These are phyloP conservation scores for Eupristina koningsbergeri DNA, from an alignment of 1,140 invertebrate species.

Conservation along the genomic window DNA sequence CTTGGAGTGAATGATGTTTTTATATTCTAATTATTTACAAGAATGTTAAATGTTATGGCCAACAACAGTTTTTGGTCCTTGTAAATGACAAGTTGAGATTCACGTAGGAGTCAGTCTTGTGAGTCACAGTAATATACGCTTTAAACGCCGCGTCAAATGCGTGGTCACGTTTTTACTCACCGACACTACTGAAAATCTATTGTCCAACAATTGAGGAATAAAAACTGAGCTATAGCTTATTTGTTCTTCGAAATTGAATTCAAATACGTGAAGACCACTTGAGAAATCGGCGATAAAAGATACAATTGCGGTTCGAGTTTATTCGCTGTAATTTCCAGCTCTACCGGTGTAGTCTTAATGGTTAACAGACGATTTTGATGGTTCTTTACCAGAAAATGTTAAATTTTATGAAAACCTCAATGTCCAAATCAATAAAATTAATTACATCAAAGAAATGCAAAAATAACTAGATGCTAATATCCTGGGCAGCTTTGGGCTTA, in stretches of 20 bases:
- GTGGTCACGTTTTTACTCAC: constrained; percentile 39
- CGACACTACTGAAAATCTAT: constrained; percentile 25
- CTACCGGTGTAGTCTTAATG: no score
- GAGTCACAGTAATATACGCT: constrained; percentile 45
- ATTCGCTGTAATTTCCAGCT: no score
- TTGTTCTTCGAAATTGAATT: neutral
- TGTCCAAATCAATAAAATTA: no score
- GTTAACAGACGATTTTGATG: no score
- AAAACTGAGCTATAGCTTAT: neutral
- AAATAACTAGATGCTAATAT: no score
- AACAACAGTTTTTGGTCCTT: constrained; percentile 30
- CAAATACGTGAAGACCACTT: neutral
- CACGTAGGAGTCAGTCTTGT: constrained; percentile 47
- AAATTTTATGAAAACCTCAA: no score
- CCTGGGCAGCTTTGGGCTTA: no score
- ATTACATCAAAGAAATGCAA: no score
- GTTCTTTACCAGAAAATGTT: no score
- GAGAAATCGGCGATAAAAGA: neutral
- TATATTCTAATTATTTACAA: neutral
- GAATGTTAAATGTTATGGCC: neutral
- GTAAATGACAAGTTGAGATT: constrained; percentile 39
- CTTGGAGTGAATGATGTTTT: neutral
- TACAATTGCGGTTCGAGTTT: neutral
- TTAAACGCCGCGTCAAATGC: constrained; percentile 15
- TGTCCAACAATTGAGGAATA: constrained; percentile 9